Base-by-base conservation (phyloP, 2,888 invertebrate genomes). In the Volucella inanis region DNA sequence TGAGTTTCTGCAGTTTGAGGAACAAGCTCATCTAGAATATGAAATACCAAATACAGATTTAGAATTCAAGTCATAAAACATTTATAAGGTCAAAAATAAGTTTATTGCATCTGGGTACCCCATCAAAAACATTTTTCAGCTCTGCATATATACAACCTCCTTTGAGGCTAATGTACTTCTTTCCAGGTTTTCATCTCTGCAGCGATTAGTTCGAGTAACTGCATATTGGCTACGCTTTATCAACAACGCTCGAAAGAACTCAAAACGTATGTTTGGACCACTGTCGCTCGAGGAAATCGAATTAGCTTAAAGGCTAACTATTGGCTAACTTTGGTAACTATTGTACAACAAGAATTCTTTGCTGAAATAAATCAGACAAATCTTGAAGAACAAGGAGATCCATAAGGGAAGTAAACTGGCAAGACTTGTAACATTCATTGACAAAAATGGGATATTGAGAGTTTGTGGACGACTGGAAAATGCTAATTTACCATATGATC, bases 81-180 rank as follows among this genome's bases (percentile, higher is more conserved):
- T 11, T 38, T 8, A 39, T 49, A 57, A 14, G 57, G 15, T 45
- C 4, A 47, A 57, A 38, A 70, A 41, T n/a, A 45, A 57, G 10
- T 50, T 71, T 4, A 61, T 68, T 12, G 31, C 47, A 68, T 71
- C 59, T 61, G 59, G 59, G 50, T 61, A 59, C 59, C 61, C 59
- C 50, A 39, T 57, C 11, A 38, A 12, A 39, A 22, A 47, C 2
- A 38, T 70, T 39, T 59, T 70, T 57, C 11, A 59, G 50, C 50
- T 50, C 22, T 59, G 71, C 59, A 14, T 61, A 3, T 49, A 57
- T 41, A 39, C 61, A 12, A 18, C 59, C 18, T 6, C 49, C 39
- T 43, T 52, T 14, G 18, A 57, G 6, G 2, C 38, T 1, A 57
- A 38, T 11, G 11, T 22, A 14, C 22, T 43, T 1, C 41, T 55